Evolutionary conservation across 2,797 vertebrate genomes (phyloP).

Genomic region (Tamandua tetradactyla): DNA sequence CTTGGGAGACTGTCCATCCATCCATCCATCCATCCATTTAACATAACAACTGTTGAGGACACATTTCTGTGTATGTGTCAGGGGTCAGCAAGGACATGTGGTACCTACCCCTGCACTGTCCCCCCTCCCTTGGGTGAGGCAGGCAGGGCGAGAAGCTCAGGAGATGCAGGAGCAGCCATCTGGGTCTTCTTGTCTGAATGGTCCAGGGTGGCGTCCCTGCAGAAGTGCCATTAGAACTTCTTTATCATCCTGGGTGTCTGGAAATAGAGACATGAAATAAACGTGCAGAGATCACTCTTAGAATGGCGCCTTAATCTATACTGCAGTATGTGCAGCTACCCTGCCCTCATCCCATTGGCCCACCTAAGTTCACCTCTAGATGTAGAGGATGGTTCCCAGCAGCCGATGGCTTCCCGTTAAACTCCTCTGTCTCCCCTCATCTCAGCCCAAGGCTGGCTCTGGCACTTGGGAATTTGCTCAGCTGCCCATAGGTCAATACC

Average conservation of each 20-base stretch:
- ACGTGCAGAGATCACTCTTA: background rate
- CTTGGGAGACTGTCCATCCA: no score
- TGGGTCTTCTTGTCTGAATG: background rate
- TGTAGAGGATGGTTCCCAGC: no score
- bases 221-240: background rate
- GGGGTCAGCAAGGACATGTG: background rate
- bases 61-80: background rate
- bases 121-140: fast-evolving
- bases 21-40: background rate
- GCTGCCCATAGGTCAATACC: background rate
- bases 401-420: background rate
- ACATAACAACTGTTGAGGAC: background rate
- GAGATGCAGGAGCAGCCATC: no score
- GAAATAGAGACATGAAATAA: background rate
- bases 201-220: background rate
- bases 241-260: background rate
- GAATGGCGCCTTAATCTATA: no score
- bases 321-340: background rate
- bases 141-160: background rate
- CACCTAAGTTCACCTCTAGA: background rate
- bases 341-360: no score
- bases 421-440: background rate
- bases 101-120: fast-evolving
- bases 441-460: background rate
- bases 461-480: background rate